These are phyloP conservation scores for Chaetodon auriga DNA, from an alignment of 2,113 vertebrate species.

Conservation along the genomic window DNA sequence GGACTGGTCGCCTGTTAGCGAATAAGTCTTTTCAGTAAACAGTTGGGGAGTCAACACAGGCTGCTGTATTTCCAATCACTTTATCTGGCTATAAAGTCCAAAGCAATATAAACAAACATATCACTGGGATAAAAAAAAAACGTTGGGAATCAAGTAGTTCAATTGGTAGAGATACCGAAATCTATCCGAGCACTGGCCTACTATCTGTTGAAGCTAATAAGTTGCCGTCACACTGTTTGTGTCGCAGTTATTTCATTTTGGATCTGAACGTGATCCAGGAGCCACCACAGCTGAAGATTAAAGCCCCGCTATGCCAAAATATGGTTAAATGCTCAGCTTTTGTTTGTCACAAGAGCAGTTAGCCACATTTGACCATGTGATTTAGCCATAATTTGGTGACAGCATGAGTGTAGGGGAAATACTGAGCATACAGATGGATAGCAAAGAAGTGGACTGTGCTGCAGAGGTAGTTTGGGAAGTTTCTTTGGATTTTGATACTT, in stretches of 20 bases:
- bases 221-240: neutral
- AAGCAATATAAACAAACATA: neutral
- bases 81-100: neutral
- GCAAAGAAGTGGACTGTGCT: neutral
- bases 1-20: neutral
- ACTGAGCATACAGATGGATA: neutral
- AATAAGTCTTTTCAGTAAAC: neutral
- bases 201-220: neutral
- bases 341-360: neutral
- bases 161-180: neutral
- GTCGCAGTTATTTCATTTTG: neutral
- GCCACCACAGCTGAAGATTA: neutral
- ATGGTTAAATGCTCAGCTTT: neutral
- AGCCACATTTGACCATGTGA: neutral
- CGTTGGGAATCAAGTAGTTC: neutral
- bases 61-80: neutral
- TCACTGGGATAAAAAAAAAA: neutral
- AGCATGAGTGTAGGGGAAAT: neutral
- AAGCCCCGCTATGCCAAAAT: neutral
- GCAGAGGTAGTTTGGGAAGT: conserved; percentile 14
- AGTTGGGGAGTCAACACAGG: neutral
- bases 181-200: neutral
- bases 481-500: conserved; percentile 18
- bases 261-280: neutral
- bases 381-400: neutral